Evolutionary conservation across 1,140 invertebrate genomes (phyloP).

Genomic region (Arctopsyche grandis): DNA sequence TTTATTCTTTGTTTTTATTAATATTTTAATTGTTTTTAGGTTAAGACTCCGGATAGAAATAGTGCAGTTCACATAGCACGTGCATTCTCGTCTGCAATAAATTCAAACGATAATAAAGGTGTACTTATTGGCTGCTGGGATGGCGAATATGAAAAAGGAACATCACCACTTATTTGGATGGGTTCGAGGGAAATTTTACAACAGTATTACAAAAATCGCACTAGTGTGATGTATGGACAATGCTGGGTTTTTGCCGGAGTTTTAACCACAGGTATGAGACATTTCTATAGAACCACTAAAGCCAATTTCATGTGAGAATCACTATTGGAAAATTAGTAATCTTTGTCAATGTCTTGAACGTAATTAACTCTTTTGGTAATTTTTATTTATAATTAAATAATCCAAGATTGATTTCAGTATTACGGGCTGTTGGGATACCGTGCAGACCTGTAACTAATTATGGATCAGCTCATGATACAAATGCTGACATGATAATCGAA

Average conservation of each 20-base stretch:
- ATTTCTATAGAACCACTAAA: slow-evolving; percentile 24
- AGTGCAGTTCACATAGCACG: slow-evolving; percentile 83
- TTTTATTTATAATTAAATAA: not conserved
- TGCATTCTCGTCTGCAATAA: slow-evolving; percentile 84
- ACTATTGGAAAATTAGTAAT: slow-evolving; percentile 23
- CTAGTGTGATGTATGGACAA: slow-evolving; percentile 91
- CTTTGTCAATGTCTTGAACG: not conserved
- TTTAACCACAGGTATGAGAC: slow-evolving; percentile 80
- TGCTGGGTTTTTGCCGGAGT: slow-evolving; percentile 96
- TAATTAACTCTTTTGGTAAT: not conserved
- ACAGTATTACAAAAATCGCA: slow-evolving; percentile 82
- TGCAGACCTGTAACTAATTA: slow-evolving; percentile 88
- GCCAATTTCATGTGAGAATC: too few species aligned
- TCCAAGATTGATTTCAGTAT: slow-evolving; percentile 66
- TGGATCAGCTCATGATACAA: slow-evolving; percentile 90
- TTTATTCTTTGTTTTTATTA: not conserved
- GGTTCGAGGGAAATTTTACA: slow-evolving; percentile 88
- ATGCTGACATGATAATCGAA: slow-evolving; percentile 84
- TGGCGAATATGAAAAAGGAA: slow-evolving; percentile 83
- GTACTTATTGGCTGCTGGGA: slow-evolving; percentile 89
- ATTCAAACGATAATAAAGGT: slow-evolving; percentile 87
- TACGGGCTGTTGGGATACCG: slow-evolving; percentile 87
- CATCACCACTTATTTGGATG: slow-evolving; percentile 85
- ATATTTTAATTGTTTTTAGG: not conserved
- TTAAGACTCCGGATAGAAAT: slow-evolving; percentile 67